These are phyloP conservation scores for Pachyuromys duprasi DNA, from an alignment of 2,797 vertebrate species.

Conservation along the genomic window DNA sequence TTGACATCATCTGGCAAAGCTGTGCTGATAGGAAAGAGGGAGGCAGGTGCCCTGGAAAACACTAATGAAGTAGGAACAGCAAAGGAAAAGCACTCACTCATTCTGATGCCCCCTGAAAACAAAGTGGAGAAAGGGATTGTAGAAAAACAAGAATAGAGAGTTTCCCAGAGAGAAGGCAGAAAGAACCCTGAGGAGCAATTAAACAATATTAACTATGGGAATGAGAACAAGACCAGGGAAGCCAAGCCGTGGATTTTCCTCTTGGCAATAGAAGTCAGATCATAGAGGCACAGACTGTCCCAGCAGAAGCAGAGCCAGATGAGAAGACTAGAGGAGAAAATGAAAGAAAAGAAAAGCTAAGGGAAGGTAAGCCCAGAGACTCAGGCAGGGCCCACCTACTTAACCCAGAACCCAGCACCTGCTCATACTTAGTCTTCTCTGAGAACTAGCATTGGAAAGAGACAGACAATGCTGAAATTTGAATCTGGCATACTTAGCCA, in stretches of 20 bases:
- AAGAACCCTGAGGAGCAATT: background rate
- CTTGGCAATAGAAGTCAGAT: background rate
- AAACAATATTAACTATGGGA: background rate
- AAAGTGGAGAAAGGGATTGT: background rate
- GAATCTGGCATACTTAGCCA: too few relatives aligned
- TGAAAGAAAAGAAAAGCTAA: background rate
- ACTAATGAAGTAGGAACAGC: background rate
- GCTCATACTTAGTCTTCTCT: background rate
- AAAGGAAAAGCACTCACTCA: background rate
- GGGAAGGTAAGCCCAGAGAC: background rate
- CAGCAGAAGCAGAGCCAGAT: background rate
- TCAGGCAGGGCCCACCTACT: background rate
- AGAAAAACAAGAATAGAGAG: background rate
- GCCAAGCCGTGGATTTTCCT: background rate
- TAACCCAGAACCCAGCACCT: background rate
- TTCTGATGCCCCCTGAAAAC: background rate
- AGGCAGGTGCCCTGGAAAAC: background rate
- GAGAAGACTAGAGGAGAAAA: background rate
- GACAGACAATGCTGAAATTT: background rate
- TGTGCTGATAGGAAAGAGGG: background rate
- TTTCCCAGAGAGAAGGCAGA: background rate
- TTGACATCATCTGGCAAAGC: background rate
- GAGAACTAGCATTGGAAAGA: background rate
- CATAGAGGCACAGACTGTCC: rapidly evolving
- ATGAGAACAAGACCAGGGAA: background rate